Conservation (phyloP, 2,888 invertebrate genomes). For the Eristalis arbustorum region DNA sequence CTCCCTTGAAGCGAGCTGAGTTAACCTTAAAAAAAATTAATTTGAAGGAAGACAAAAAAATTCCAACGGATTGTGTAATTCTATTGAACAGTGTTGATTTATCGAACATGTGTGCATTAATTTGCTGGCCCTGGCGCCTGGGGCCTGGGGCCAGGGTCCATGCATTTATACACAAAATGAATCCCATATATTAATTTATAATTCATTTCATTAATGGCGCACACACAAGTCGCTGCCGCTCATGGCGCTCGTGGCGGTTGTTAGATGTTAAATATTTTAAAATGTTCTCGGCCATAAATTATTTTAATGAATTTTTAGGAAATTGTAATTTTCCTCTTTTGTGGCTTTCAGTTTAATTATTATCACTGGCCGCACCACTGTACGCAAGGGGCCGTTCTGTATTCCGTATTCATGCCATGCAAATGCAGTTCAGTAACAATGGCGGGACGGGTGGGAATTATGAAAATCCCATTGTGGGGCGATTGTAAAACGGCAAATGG, state of each 20-base stretch:
- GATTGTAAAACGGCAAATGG: slow-evolving; percentile 26
- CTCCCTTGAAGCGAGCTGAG: too few species aligned
- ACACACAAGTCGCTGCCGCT: not conserved
- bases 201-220: slow-evolving; percentile 52
- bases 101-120: slow-evolving; percentile 29
- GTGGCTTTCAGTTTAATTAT: slow-evolving; percentile 45
- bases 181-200: slow-evolving; percentile 47
- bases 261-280: slow-evolving; percentile 53
- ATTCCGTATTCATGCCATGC: too few species aligned
- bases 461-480: not conserved
- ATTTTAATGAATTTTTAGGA: slow-evolving; percentile 56
- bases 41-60: not conserved
- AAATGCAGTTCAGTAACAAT: not conserved
- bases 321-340: slow-evolving; percentile 58
- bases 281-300: slow-evolving; percentile 29
- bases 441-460: not conserved
- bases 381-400: not conserved
- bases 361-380: not conserved
- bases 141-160: not conserved
- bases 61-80: not conserved
- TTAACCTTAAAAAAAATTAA: too few species aligned
- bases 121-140: slow-evolving; percentile 15
- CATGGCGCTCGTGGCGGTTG: not conserved
- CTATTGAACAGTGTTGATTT: not conserved
- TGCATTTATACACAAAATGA: slow-evolving; percentile 24